Percentiles rank a stretch among this genome's conserved stretches.
Conservation (phyloP, 2,888 invertebrate species). For the Chymomyza caudatula region DNA sequence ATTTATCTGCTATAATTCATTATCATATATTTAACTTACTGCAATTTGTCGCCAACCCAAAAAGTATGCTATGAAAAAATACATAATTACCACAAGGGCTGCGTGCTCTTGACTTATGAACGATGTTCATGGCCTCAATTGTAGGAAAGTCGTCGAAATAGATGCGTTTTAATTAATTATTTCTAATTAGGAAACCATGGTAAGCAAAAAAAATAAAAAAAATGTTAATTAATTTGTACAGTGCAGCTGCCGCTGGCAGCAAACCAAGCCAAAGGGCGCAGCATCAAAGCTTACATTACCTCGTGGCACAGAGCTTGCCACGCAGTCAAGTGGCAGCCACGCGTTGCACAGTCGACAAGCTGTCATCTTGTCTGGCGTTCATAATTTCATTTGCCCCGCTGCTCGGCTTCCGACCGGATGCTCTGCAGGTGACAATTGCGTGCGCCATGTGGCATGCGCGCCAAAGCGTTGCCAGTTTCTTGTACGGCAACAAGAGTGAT, state of each 20-base stretch:
- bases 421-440: not conserved
- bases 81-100: not conserved
- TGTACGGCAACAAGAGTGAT: conserved; percentile 20
- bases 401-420: not conserved
- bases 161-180: not conserved
- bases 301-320: not conserved
- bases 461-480: not conserved
- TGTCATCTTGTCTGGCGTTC: not conserved
- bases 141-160: not conserved
- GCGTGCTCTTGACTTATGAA: not conserved
- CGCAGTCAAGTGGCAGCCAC: not conserved
- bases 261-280: not conserved
- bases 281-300: not conserved
- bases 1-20: not conserved
- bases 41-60: not conserved
- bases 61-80: too few relatives aligned
- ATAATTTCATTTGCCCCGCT: not conserved
- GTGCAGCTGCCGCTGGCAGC: not conserved
- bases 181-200: not conserved
- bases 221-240: not conserved
- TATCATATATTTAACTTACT: not conserved
- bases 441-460: not conserved
- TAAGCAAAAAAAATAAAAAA: not conserved
- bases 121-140: not conserved
- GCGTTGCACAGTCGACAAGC: not conserved